Base-by-base conservation (phyloP, 2,888 invertebrate species). In the Lordiphosa fenestrarum region DNA sequence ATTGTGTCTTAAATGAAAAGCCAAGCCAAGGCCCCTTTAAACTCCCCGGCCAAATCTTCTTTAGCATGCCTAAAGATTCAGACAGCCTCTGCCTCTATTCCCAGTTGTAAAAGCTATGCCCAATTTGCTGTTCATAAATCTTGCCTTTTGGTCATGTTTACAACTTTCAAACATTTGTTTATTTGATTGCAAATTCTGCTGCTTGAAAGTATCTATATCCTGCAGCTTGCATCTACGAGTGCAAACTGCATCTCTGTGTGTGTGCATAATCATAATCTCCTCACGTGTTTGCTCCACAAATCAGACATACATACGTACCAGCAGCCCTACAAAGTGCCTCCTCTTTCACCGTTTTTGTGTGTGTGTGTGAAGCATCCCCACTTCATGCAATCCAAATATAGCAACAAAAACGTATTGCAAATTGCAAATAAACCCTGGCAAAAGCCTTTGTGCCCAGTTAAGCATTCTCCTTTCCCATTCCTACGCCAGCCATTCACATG, bases 231-330 rank as follows among this genome's bases (percentile, higher is more conserved):
- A 39, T 35, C 35, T 36, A 41, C 52, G 12, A 37, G 42, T 42
- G 50, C n/a, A 39, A 25, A 13, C 15, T 13, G 64, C 63, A 48
- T n/a, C 12, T 25, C 15, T 30, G 12, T 12, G 15, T 25, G 6
- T 37, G 48, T 25, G 35, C 48, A 66, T 59, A 82, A 82, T 78
- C 72, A 80, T 80, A 80, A 81, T 69, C 61, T 60, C 66, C 48
- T 48, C 63, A 75, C 81, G 73, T 76, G 71, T 51, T 37, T 33
- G 53, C 55, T 46, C 46, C 42, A 55, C 49, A 54, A 66, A 41
- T 57, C 66, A 40, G 50, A 33, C 54, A 56, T 59, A 42, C 40
- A 55, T 51, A 59, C 58, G 53, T 6, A 25, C 6, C n/a, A 25
- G 25, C 25, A 25, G 25, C 25, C 25, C 1, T 9, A 44, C 66